phyloP scores from a whole-genome alignment of 1,140 invertebrate genomes.

The Lordiphosa collinella region DNA sequence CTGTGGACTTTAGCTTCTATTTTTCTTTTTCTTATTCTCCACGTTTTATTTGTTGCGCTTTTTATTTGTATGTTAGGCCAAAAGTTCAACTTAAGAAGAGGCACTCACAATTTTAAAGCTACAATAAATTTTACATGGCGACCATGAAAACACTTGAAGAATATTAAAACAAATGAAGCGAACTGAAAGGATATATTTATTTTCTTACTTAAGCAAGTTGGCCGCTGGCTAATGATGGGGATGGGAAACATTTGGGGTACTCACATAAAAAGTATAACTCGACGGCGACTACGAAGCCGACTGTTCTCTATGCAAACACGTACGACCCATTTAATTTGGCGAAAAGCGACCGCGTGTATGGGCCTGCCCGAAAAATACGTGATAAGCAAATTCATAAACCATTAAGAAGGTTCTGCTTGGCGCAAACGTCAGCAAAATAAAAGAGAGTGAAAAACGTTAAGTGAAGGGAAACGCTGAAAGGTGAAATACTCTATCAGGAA shows the following conservation, averaged over 20 bases:
- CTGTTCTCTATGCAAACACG: conserved; percentile 64
- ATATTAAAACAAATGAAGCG: conserved; percentile 58
- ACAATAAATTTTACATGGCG: conserved; percentile 59
- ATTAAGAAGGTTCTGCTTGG: conserved; percentile 59
- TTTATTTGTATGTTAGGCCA: conserved; percentile 16
- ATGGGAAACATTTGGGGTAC: background rate
- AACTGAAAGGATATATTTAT: conserved; percentile 13
- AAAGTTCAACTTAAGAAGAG: conserved; percentile 24
- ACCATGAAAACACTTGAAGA: conserved; percentile 54
- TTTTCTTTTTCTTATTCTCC: conserved; percentile 24
- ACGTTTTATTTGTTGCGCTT: background rate
- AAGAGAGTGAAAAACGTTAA: conserved; percentile 6
- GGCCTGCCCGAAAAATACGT: conserved; percentile 64
- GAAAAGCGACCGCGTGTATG: conserved; percentile 55
- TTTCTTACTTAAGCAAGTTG: conserved; percentile 16
- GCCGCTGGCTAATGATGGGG: conserved; percentile 29
- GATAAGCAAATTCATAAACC: conserved; percentile 73
- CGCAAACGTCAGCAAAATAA: conserved; percentile 53
- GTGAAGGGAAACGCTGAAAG: background rate
- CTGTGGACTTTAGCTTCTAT: conserved; percentile 27
- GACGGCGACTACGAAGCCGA: conserved; percentile 4
- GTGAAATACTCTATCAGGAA: conserved; percentile 9
- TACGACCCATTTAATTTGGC: conserved; percentile 69
- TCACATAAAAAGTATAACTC: conserved; percentile 1
- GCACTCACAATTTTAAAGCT: conserved; percentile 32